Evolutionary conservation across 2,888 invertebrate species (phyloP), one percentile per base, ranked within the genome.

Genomic region (Pyrrhopygopsis socrates): DNA sequence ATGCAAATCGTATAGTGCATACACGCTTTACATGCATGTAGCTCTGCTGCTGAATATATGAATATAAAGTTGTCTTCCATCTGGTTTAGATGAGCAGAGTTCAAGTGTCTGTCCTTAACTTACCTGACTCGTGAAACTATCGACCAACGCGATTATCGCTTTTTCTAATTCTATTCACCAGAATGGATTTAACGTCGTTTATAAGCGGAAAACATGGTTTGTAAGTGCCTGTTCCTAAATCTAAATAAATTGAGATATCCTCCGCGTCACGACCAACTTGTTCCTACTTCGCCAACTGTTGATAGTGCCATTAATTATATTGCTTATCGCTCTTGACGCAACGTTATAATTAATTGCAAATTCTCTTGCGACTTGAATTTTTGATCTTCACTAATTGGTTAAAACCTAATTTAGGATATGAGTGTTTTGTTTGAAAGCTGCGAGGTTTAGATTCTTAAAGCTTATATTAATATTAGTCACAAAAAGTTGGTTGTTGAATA

Each of bases 231-330:
- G n/a, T n/a, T n/a, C n/a, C n/a, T 73, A 77, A 84, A 80, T 81
- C 71, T 65, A 78, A 81, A 80, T 50, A 83, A 73, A 86, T 83
- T 83, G 73, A 81, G 81, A 83, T 80, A 73, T 73, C 45, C n/a
- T 54, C 41, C 20, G 22, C 65, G 58, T 70, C 70, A 58, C 38
- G 50, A 68, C 70, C 67, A 67, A 77, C 60, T 78, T 65, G 79
- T 71, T 60, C 22, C 63, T 27, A 80, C 79, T 73, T 79, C 60
- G 34, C 71, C 63, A 80, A 71, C 71, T 73, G 45, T 80, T 73
- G 78, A 80, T 65, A 80, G 63, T 71, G 71, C 71, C 73, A 80
- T 80, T 63, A 80, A 65, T 80, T 80, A 65, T 63, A 63, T 8
- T n/a, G 73, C 45, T 65, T 80, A 80, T 80, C 80, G 30, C 50